Evolutionary conservation across 2,797 vertebrate species (phyloP).

Genomic region (Pseudotriccus pelzelni): DNA sequence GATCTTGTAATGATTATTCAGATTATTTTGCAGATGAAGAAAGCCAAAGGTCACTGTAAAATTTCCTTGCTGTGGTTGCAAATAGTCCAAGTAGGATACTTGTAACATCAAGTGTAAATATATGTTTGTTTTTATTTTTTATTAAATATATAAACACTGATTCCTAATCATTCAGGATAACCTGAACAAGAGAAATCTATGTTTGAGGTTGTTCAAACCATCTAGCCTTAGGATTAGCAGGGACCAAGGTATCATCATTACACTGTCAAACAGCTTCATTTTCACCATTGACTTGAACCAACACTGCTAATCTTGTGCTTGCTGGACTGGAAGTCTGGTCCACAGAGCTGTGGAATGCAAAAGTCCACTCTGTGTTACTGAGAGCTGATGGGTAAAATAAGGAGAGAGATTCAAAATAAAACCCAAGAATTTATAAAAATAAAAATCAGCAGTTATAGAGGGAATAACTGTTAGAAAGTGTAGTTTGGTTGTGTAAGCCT

Average conservation of each 20-base stretch:
- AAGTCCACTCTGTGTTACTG: not conserved
- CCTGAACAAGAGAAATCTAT: not conserved
- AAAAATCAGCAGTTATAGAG: not conserved
- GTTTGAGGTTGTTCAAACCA: not conserved
- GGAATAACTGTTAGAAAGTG: not conserved
- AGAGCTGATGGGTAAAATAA: not conserved
- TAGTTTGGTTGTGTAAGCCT: fast-evolving
- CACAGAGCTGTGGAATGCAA: not conserved
- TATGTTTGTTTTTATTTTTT: not conserved
- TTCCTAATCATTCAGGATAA: not conserved
- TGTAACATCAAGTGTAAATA: not conserved
- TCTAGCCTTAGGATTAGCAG: not conserved
- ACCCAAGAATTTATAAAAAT: not conserved
- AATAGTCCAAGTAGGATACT: not conserved
- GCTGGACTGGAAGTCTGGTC: not conserved
- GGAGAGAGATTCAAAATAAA: not conserved
- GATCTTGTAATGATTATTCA: not conserved
- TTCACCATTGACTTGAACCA: fast-evolving
- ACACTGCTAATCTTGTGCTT: not conserved
- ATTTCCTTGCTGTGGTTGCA: not conserved
- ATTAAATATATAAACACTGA: not conserved
- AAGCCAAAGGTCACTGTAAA: not conserved
- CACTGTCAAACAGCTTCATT: not conserved
- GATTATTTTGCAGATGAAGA: not conserved
- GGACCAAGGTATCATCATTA: fast-evolving